Evolutionary conservation across 2,113 vertebrate species (phyloP).

Genomic region (Neofelis nebulosa): DNA sequence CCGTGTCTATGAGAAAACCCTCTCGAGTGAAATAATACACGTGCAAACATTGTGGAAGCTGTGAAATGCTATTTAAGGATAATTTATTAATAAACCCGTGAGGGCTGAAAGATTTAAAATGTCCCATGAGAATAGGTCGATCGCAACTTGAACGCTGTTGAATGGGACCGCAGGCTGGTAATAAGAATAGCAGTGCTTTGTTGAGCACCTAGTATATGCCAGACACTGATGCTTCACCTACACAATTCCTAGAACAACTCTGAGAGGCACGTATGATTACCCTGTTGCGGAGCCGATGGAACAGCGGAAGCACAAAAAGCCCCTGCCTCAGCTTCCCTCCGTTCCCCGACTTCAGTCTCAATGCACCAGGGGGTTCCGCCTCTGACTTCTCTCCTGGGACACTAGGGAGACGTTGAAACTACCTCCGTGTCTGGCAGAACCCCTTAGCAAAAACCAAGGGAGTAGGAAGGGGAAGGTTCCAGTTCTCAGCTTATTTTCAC

Average conservation of each 20-base stretch:
- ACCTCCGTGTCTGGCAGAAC: background rate
- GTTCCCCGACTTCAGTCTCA: background rate
- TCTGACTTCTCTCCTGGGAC: background rate
- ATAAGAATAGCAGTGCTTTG: background rate
- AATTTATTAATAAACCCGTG: background rate
- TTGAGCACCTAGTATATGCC: background rate
- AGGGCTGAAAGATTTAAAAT: background rate
- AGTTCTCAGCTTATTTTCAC: background rate
- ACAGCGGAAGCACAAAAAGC: background rate
- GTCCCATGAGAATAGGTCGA: background rate
- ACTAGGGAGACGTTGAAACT: background rate
- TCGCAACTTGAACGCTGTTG: background rate
- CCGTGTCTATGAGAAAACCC: background rate
- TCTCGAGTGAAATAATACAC: background rate
- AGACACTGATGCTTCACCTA: background rate
- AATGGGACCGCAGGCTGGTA: background rate
- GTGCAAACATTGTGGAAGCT: background rate
- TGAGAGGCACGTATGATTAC: background rate
- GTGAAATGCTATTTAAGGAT: background rate
- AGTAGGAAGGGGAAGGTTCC: background rate
- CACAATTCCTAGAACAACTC: background rate
- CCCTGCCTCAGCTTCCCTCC: background rate
- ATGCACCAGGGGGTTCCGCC: too few species aligned
- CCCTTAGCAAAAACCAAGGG: background rate
- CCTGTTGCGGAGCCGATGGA: background rate